Evolutionary conservation across 2,888 invertebrate species (phyloP), one percentile per base, ranked within the genome.

Genomic region (Alentia gelatinosa): DNA sequence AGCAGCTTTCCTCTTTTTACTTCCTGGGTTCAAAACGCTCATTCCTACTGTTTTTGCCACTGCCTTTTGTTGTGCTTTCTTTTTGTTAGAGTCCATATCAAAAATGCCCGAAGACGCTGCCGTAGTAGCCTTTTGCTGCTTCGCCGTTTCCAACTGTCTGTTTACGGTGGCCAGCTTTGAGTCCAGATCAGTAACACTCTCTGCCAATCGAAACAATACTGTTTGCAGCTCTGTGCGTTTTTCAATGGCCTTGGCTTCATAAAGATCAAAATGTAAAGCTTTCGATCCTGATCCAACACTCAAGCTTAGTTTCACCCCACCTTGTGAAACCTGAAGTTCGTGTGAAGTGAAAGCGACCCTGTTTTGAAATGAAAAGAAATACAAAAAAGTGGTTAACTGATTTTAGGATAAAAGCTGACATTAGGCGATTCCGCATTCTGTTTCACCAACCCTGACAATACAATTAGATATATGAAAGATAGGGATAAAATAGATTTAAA

Each of bases 1-100:
- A 30, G 95, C 95, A 75, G 94, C 94, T 92, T 95, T 95, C 90
- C 95, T 92, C 91, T 95, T 95, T 90, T 94, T 94, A 91, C 94
- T 95, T 9, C 94, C 93, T 40, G 95, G 95, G 91, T 95, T 95
- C 0, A 95, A 90, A 19, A 94, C 94, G 93, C 95, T 95, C 95
- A 95, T 95, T 56, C 95, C 95, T 39, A 92, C 92, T 92, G 94
- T 94, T 83, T 92, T 94, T 7, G 94, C 94, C 91, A 93, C 94
- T 0, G 92, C 91, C 90, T 95, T 95, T 7, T 93, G 92, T 7
- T 93, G 68, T 12, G 5, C 35, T 30, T 91, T 90, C 40, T 56
- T 63, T 37, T 35, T 39, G 12, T 68, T 86, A n/a, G 56, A n/a
- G 33, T 50, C 90, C 30, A 50, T n/a, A n/a, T 84, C 84, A 39